Percentiles rank a stretch among this genome's conserved stretches.
Conservation (phyloP, 2,797 vertebrate species). For the Anableps anableps region DNA sequence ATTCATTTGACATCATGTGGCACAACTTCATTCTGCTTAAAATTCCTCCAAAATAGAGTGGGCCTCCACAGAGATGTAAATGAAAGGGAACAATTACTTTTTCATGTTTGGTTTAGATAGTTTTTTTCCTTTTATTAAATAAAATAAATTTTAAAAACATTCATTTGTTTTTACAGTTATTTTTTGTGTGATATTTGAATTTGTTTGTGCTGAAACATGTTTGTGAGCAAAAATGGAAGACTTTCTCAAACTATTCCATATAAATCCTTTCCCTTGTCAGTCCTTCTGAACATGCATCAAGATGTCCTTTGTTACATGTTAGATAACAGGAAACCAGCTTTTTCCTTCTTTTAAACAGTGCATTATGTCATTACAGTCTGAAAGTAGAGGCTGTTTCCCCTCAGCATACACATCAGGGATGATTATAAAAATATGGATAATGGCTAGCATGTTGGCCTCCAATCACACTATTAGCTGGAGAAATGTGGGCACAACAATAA, state of each 20-base stretch:
- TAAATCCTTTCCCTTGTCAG: conserved; percentile 12
- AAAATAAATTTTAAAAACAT: background rate
- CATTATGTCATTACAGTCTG: background rate
- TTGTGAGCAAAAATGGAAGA: background rate
- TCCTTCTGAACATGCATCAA: conserved; percentile 4
- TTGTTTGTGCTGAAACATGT: background rate
- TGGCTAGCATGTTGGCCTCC: background rate
- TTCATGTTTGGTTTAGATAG: background rate
- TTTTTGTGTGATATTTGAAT: background rate
- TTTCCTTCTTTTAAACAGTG: background rate
- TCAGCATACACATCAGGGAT: background rate
- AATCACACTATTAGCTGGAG: conserved; percentile 1
- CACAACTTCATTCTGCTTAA: background rate
- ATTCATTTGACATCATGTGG: background rate
- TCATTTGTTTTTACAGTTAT: background rate
- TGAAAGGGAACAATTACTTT: background rate
- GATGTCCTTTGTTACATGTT: background rate
- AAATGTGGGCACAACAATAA: conserved; percentile 16
- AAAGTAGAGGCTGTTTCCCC: background rate
- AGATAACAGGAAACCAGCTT: background rate
- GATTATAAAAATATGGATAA: conserved; percentile 5
- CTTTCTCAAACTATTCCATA: background rate
- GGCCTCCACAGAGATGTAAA: background rate
- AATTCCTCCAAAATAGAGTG: background rate
- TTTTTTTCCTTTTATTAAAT: background rate